These are phyloP conservation scores for Amphilophus citrinellus DNA, from an alignment of 2,113 vertebrate genomes.

Conservation along the genomic window DNA sequence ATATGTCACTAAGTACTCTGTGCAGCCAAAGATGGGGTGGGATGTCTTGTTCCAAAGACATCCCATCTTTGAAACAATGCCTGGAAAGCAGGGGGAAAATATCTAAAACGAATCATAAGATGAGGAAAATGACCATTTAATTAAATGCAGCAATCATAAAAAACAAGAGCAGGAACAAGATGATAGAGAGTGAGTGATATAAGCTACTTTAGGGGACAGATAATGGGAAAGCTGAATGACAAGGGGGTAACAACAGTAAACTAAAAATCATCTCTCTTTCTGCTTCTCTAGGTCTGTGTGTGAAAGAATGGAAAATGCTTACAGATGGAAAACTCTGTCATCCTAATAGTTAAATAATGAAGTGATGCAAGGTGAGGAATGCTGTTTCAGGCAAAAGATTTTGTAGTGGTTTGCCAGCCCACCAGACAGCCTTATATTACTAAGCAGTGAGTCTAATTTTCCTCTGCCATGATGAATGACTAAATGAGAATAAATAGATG, in stretches of 20 bases:
- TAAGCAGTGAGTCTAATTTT: slow-evolving; percentile 35
- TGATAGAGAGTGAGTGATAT: background rate
- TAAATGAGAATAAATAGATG: slow-evolving; percentile 13
- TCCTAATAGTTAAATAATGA: slow-evolving; percentile 38
- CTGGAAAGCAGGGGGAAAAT: background rate
- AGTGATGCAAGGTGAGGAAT: slow-evolving; percentile 6
- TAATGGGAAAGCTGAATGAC: background rate
- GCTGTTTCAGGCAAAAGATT: slow-evolving; percentile 21
- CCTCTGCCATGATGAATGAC: slow-evolving; percentile 28
- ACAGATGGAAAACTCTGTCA: slow-evolving; percentile 29
- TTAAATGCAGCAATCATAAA: background rate
- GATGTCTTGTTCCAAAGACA: background rate
- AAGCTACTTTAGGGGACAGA: background rate
- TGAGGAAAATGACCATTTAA: background rate
- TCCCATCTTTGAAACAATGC: background rate
- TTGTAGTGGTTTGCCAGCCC: background rate
- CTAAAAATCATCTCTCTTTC: background rate
- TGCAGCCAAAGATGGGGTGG: background rate
- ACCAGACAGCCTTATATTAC: slow-evolving; percentile 37
- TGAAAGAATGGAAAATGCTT: background rate
- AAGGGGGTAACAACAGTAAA: background rate
- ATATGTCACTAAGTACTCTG: background rate
- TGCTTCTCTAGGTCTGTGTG: background rate
- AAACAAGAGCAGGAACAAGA: background rate
- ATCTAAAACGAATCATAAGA: background rate